A percentile compares a stretch with the other conserved stretches of the same genome.
Evolutionary conservation across 2,888 invertebrate genomes (phyloP).

Genomic region (Pardosa pseudoannulata): DNA sequence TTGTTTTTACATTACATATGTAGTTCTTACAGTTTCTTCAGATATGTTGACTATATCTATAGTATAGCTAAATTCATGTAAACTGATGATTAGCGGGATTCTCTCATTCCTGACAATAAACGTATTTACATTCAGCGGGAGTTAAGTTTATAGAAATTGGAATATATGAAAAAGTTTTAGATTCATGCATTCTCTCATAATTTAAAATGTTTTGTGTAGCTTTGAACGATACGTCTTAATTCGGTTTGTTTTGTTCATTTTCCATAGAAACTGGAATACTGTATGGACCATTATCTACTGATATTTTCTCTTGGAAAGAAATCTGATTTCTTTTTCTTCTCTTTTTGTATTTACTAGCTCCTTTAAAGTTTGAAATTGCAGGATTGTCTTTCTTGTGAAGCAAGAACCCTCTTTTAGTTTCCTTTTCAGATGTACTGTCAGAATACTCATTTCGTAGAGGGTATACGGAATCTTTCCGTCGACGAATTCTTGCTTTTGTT

Average conservation of each 20-base stretch:
- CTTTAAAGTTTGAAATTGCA: slow-evolving; percentile 21
- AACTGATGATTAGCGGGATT: too few species aligned
- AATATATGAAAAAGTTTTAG: too few species aligned
- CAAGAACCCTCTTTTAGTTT: not conserved
- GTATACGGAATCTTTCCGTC: slow-evolving; percentile 22
- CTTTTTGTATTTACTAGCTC: slow-evolving; percentile 32
- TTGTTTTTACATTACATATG: too few species aligned
- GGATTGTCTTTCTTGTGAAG: slow-evolving; percentile 22
- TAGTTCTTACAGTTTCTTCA: too few species aligned
- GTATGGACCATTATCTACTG: slow-evolving; percentile 28
- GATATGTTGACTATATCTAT: too few species aligned
- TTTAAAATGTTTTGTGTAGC: not conserved
- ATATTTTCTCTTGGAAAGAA: slow-evolving; percentile 44
- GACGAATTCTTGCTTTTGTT: slow-evolving; percentile 35
- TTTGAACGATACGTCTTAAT: not conserved
- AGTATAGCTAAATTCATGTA: too few species aligned
- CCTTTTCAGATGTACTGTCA: slow-evolving; percentile 53
- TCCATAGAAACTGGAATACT: slow-evolving; percentile 42
- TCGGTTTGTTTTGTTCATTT: slow-evolving; percentile 32
- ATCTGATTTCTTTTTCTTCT: slow-evolving; percentile 53
- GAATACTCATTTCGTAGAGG: slow-evolving; percentile 11
- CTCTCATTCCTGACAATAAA: too few species aligned
- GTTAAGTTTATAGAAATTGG: too few species aligned
- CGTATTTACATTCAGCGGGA: too few species aligned
- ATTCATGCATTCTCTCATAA: too few species aligned